Conservation (phyloP, 2,797 vertebrate genomes). For the Rhynchonycteris naso region DNA sequence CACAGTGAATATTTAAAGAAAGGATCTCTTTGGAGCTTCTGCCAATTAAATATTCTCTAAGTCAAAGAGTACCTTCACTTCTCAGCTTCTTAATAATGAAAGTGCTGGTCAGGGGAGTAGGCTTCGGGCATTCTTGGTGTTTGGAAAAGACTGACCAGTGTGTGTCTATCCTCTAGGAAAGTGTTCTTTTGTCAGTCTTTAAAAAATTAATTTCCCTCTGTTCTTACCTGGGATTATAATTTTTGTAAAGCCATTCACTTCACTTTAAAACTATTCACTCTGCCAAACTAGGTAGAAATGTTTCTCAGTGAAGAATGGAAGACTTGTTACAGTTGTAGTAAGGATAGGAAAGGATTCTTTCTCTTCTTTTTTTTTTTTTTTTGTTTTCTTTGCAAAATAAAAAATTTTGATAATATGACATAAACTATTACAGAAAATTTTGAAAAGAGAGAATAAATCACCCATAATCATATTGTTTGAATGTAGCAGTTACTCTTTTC, state of each 20-base stretch:
- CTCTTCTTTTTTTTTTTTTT: background rate
- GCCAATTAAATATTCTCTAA: slow-evolving; percentile 84
- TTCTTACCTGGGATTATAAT: slow-evolving; percentile 15
- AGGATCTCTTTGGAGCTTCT: slow-evolving; percentile 81
- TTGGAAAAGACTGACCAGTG: slow-evolving; percentile 65
- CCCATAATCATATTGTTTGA: background rate
- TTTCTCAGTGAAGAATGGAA: slow-evolving; percentile 50
- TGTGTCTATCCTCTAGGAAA: background rate
- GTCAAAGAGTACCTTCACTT: slow-evolving; percentile 77
- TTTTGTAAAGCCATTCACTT: slow-evolving; percentile 5
- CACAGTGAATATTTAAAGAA: slow-evolving; percentile 80
- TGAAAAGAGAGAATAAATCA: background rate
- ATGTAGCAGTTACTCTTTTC: background rate
- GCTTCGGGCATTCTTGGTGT: slow-evolving; percentile 57
- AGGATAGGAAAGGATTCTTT: background rate
- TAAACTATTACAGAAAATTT: slow-evolving; percentile 33
- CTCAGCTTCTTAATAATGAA: slow-evolving; percentile 84
- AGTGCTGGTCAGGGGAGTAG: slow-evolving; percentile 71
- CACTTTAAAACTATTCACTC: background rate
- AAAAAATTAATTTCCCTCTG: slow-evolving; percentile 64
- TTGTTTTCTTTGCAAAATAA: background rate
- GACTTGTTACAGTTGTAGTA: background rate
- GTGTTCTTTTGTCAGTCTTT: slow-evolving; percentile 14
- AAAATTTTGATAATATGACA: background rate
- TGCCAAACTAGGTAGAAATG: background rate